These are phyloP conservation scores for Myrmecobius fasciatus DNA, from an alignment of 2,113 vertebrate species.

Conservation along the genomic window DNA sequence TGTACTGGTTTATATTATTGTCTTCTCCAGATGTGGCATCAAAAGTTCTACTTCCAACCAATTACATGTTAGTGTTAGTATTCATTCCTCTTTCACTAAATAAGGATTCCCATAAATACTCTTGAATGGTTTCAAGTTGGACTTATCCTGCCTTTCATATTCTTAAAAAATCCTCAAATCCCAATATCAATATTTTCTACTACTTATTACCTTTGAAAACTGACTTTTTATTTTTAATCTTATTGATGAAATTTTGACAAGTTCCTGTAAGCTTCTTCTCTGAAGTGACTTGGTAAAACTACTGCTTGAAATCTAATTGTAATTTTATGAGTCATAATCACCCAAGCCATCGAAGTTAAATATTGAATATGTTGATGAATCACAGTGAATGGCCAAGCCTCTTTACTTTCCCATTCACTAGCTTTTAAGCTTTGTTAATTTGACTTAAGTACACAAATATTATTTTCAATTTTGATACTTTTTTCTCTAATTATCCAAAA, in stretches of 20 bases:
- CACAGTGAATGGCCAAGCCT: neutral
- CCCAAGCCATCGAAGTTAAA: conserved; percentile 22
- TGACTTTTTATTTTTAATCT: neutral
- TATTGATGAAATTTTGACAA: neutral
- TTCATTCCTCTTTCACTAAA: conserved; percentile 69
- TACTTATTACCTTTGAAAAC: neutral
- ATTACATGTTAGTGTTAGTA: conserved; percentile 73
- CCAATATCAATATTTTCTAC: neutral
- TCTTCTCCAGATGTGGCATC: conserved; percentile 78
- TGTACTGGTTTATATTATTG: conserved; percentile 82
- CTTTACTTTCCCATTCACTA: neutral
- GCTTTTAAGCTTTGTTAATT: conserved; percentile 35
- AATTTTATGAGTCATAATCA: conserved; percentile 19
- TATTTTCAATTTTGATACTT: neutral
- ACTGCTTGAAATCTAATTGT: neutral
- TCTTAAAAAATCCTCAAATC: conserved; percentile 37
- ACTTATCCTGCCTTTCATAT: conserved; percentile 49
- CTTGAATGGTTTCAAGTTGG: conserved; percentile 57
- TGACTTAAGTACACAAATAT: conserved; percentile 32
- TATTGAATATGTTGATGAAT: conserved; percentile 16
- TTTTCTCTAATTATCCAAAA: neutral
- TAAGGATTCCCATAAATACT: conserved; percentile 56
- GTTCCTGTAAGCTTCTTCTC: conserved; percentile 5
- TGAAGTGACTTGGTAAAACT: neutral
- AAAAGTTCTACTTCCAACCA: conserved; percentile 80